These are phyloP conservation scores for Drosophila fungiperda DNA, from an alignment of 2,888 invertebrate genomes.

Conservation along the genomic window DNA sequence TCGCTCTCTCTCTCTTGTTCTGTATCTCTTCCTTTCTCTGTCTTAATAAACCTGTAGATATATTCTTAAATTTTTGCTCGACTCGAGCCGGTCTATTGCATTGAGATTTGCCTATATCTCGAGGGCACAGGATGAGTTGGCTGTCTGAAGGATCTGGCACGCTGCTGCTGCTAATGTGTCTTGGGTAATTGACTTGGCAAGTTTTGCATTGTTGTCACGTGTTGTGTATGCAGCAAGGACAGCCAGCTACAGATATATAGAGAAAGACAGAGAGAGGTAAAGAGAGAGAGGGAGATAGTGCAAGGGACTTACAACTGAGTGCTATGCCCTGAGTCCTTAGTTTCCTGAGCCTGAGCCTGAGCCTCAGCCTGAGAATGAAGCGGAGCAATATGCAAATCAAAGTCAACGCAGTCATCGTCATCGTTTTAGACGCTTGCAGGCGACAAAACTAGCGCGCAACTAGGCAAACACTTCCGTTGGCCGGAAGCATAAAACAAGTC, in stretches of 20 bases:
- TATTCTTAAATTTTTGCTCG: neutral
- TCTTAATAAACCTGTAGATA: neutral
- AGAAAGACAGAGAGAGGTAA: neutral
- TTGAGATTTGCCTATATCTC: conserved; percentile 63
- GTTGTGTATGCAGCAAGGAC: conserved; percentile 49
- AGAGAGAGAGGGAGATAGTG: neutral
- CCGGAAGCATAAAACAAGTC: conserved; percentile 83
- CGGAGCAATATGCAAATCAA: conserved; percentile 70
- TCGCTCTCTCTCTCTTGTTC: neutral
- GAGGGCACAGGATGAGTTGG: conserved; percentile 22
- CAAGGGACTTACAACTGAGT: conserved; percentile 17
- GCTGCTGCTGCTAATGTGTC: conserved; percentile 78
- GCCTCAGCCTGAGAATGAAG: conserved; percentile 11
- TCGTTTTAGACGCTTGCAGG: conserved; percentile 50
- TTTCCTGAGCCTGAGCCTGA: conserved; percentile 29
- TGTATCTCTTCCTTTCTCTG: too few relatives aligned
- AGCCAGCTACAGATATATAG: conserved; percentile 16
- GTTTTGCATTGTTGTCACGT: conserved; percentile 79
- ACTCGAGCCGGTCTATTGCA: conserved; percentile 58
- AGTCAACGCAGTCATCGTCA: conserved; percentile 53
- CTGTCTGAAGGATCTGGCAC: conserved; percentile 26
- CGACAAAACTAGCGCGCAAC: conserved; percentile 79
- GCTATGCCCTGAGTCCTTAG: conserved; percentile 25
- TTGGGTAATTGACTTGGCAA: conserved; percentile 76
- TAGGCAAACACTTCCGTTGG: conserved; percentile 81